Conservation (phyloP, 35 echinoderm and acorn worm species). For the Eucidaris tribuloides region DNA sequence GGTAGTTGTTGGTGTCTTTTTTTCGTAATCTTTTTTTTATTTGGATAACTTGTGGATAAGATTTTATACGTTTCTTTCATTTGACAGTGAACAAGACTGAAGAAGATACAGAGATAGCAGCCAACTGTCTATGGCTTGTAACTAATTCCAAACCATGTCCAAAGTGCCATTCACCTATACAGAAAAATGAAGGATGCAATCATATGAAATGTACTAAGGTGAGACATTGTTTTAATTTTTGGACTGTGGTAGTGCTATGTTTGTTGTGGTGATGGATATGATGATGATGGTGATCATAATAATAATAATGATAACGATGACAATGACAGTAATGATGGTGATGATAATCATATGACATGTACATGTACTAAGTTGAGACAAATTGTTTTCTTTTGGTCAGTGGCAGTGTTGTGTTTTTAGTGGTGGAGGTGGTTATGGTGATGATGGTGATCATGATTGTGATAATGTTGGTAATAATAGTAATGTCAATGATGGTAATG, state of each 20-base stretch:
- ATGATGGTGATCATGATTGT: too few species aligned
- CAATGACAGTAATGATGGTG: too few species aligned
- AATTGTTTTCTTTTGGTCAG: too few species aligned
- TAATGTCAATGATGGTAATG: not conserved
- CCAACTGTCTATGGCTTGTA: conserved; percentile 92
- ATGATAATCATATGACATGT: too few species aligned
- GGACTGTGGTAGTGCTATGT: not conserved
- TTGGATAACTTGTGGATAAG: not conserved
- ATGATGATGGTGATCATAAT: too few species aligned
- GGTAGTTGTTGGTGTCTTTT: too few species aligned
- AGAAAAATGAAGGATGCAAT: conserved; percentile 99
- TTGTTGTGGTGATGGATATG: not conserved
- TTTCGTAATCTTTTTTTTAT: too few species aligned
- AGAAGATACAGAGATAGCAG: conserved; percentile 80
- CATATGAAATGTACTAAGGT: conserved; percentile 99
- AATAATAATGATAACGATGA: too few species aligned
- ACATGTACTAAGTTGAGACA: too few species aligned
- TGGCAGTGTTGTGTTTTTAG: too few species aligned
- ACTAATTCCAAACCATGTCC: conserved; percentile 98
- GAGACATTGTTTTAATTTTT: not conserved
- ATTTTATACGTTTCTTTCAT: not conserved
- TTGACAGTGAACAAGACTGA: conserved; percentile 76
- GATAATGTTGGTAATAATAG: too few species aligned
- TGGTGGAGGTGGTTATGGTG: too few species aligned
- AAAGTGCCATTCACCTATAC: conserved; percentile 96